Conservation (phyloP, 1,140 invertebrate species). For the Atta cephalotes region DNA sequence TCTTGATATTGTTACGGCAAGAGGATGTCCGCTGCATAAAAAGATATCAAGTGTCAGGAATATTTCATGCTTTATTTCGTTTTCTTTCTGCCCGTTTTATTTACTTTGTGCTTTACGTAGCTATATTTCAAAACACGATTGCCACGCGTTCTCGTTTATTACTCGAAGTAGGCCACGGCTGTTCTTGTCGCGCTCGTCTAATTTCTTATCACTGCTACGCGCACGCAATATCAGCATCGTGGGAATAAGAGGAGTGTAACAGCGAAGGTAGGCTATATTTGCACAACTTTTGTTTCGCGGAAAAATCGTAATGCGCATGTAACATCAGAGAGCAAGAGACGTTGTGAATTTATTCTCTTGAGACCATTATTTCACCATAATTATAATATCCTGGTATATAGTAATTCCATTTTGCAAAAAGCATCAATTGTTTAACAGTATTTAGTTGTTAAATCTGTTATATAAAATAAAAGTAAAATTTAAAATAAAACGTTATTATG, state of each 20-base stretch:
- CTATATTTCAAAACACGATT: conserved; percentile 46
- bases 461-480: neutral
- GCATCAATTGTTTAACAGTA: neutral
- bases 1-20: conserved; percentile 25
- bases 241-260: conserved; percentile 46
- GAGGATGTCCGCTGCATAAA: conserved; percentile 44
- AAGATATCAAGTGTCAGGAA: conserved; percentile 53
- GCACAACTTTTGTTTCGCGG: conserved; percentile 8
- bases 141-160: conserved; percentile 50
- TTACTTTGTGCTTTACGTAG: conserved; percentile 47
- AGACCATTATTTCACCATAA: conserved; percentile 5
- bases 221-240: conserved; percentile 40
- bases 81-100: conserved; percentile 32
- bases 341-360: conserved; percentile 48
- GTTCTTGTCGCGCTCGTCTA: conserved; percentile 54
- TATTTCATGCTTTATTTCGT: conserved; percentile 59
- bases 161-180: conserved; percentile 34
- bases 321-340: neutral
- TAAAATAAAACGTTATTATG: too few relatives aligned
- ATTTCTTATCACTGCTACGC: conserved; percentile 47
- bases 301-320: conserved; percentile 18
- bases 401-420: neutral
- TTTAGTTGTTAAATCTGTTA: neutral
- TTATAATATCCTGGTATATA: neutral
- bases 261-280: neutral